Evolutionary conservation across 2,888 invertebrate species (phyloP).

Genomic region (Ptychoptera albimana): DNA sequence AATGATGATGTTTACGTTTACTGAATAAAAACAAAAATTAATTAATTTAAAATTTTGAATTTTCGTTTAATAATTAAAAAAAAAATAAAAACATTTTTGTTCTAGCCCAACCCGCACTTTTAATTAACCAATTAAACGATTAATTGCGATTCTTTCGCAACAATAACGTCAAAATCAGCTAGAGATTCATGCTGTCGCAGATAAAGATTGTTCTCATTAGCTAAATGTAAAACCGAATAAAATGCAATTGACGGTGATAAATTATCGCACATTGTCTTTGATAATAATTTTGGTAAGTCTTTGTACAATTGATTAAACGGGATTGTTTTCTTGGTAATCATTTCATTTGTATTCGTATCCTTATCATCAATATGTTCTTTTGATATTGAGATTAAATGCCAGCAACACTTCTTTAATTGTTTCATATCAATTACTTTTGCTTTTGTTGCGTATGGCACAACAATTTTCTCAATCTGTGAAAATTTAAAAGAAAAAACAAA

Average conservation of each 20-base stretch:
- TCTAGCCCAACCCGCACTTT: too few relatives aligned
- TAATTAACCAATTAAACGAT: too few relatives aligned
- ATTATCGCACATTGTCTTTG: constrained; percentile 48
- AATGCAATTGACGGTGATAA: constrained; percentile 65
- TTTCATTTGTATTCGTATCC: constrained; percentile 12
- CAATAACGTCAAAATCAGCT: constrained; percentile 31
- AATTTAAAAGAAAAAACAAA: constrained; percentile 13
- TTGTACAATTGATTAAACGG: constrained; percentile 41
- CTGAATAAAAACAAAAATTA: too few relatives aligned
- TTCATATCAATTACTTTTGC: constrained; percentile 82
- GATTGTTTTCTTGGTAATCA: constrained; percentile 29
- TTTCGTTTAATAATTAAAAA: too few relatives aligned
- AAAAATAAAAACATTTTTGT: too few relatives aligned
- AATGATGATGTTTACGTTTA: too few relatives aligned
- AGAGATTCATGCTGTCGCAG: constrained; percentile 35
- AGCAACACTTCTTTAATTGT: constrained; percentile 60
- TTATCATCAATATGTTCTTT: constrained; percentile 9
- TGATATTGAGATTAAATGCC: constrained; percentile 38
- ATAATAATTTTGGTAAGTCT: constrained; percentile 38
- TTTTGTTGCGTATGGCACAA: constrained; percentile 63
- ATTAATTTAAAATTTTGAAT: too few relatives aligned
- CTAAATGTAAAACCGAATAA: constrained; percentile 65
- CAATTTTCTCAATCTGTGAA: constrained; percentile 56
- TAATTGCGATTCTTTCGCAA: too few relatives aligned
- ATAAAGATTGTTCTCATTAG: constrained; percentile 58